These are phyloP conservation scores for Teinopalpus imperialis DNA, from an alignment of 2,888 invertebrate species.

Conservation along the genomic window DNA sequence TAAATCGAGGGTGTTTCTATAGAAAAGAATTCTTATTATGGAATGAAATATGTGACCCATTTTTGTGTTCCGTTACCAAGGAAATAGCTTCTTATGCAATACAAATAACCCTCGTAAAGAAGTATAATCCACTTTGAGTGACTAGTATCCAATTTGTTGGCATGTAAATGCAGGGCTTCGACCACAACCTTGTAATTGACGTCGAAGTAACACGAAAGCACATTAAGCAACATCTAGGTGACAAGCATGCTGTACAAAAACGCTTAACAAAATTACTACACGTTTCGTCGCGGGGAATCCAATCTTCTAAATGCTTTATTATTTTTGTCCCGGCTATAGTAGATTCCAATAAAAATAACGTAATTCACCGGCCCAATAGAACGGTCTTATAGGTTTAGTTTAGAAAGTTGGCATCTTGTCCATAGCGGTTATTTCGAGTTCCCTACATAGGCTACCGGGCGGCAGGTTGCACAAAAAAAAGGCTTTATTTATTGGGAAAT, in stretches of 20 bases:
- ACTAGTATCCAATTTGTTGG: slow-evolving; percentile 73
- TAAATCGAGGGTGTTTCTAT: too few species aligned
- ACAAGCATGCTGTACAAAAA: slow-evolving; percentile 54
- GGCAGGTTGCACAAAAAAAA: slow-evolving; percentile 66
- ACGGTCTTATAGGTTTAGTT: slow-evolving; percentile 72
- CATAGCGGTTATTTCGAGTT: slow-evolving; percentile 71
- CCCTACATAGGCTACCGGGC: slow-evolving; percentile 65
- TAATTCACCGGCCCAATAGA: slow-evolving; percentile 66
- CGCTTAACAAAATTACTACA: slow-evolving; percentile 44
- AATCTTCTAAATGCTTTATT: slow-evolving; percentile 67
- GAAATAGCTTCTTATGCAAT: slow-evolving; percentile 14
- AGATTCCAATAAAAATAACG: slow-evolving; percentile 70
- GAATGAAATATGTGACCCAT: slow-evolving; percentile 15
- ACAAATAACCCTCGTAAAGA: slow-evolving; percentile 60
- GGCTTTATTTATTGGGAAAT: slow-evolving; percentile 67
- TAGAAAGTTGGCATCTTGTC: slow-evolving; percentile 80
- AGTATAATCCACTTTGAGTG: slow-evolving; percentile 67
- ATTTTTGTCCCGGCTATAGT: slow-evolving; percentile 54
- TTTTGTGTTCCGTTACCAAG: slow-evolving; percentile 16
- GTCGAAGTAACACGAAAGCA: slow-evolving; percentile 67
- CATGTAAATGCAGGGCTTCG: slow-evolving; percentile 65
- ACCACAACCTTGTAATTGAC: slow-evolving; percentile 71
- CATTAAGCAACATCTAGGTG: slow-evolving; percentile 52
- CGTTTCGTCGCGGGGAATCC: slow-evolving; percentile 50
- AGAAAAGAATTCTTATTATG: too few species aligned